Base-by-base conservation (phyloP, 1,140 invertebrate species). In the Physella acuta region DNA sequence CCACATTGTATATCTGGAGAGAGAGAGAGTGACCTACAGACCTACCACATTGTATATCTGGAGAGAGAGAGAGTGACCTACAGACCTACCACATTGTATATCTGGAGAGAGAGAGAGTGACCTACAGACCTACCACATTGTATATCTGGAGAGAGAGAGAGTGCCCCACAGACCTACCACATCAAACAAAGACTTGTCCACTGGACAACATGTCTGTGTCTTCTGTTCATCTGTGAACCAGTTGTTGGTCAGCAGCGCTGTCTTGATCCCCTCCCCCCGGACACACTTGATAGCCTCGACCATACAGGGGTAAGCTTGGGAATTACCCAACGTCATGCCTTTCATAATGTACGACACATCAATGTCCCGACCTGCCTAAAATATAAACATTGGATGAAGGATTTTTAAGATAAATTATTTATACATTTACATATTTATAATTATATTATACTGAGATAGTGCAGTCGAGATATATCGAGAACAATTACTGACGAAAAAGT, bases 191-290 rank as follows among this genome's bases (percentile, higher is more conserved):
- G 49, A 66, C 11, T 52, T 60, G 56, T 81, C 74, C 20, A 78
- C 26, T 26, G 80, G 77, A 26, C 78, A 37, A 3, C 78, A 76
- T 17, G 76, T 74, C 28, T 75, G 26, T 16, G 71, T 61, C n/a
- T 75, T 68, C 30, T 49, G 30, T 3, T 67, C 71, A 51, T 75
- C 71, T 16, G 71, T 51, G 26, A 68, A 79, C 78, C 81, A 87
- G 75, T 87, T 87, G 73, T 87, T 87, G 14, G 86, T 87, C 1
- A 87, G 78, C 11, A 87, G 68, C 2, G 81, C 85, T 11, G 84
- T 84, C 71, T 85, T 84, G 34, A 85, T 63, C 3, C 85, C 85
- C 33, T 82, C 78, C 0, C 77, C 75, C 56, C 75, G 72, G 0
- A 87, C 73, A 72, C 78, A 78, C 59, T 80, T 71, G 20, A 86